phyloP scores from a whole-genome alignment of 2,797 vertebrate species.

The Takifugu rubripes region DNA sequence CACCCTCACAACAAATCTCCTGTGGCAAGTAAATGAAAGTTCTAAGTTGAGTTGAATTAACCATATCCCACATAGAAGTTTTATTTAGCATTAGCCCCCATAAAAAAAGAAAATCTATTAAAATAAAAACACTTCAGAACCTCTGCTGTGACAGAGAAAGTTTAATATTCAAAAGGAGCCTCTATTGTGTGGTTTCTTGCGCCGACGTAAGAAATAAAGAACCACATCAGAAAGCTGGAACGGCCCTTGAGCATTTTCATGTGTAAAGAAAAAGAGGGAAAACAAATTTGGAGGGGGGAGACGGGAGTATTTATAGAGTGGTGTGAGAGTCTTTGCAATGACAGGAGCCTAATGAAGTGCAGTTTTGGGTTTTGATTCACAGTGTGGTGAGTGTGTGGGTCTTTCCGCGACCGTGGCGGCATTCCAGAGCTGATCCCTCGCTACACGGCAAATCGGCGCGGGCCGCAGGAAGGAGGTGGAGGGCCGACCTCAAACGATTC shows the following conservation, averaged over 20 bases:
- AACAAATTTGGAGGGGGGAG: slow-evolving; percentile 76
- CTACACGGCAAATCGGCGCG: slow-evolving; percentile 40
- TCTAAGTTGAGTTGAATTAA: slow-evolving; percentile 58
- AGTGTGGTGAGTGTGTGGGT: slow-evolving; percentile 68
- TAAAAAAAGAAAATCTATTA: slow-evolving; percentile 66
- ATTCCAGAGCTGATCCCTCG: slow-evolving; percentile 65
- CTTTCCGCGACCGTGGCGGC: slow-evolving; percentile 64
- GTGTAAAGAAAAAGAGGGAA: slow-evolving; percentile 70
- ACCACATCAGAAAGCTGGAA: slow-evolving; percentile 80
- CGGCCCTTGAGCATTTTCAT: slow-evolving; percentile 77
- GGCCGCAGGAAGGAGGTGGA: slow-evolving; percentile 50
- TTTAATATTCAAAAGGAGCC: slow-evolving; percentile 81
- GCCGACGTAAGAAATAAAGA: slow-evolving; percentile 78
- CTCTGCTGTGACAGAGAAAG: slow-evolving; percentile 75
- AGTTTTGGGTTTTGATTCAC: slow-evolving; percentile 73
- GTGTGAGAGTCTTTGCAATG: slow-evolving; percentile 75
- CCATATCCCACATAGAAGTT: slow-evolving; percentile 70
- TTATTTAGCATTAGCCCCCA: slow-evolving; percentile 73
- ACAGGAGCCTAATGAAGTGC: slow-evolving; percentile 75
- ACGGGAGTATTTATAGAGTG: slow-evolving; percentile 79
- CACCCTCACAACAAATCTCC: slow-evolving; percentile 71
- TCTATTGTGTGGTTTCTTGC: slow-evolving; percentile 77
- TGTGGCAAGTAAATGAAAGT: slow-evolving; percentile 51
- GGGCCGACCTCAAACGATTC: slow-evolving; percentile 57
- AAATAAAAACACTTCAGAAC: slow-evolving; percentile 67